Percentiles rank a stretch among this genome's conserved stretches.
Conservation (phyloP, 2,113 vertebrate genomes). For the Psettodes erumei region DNA sequence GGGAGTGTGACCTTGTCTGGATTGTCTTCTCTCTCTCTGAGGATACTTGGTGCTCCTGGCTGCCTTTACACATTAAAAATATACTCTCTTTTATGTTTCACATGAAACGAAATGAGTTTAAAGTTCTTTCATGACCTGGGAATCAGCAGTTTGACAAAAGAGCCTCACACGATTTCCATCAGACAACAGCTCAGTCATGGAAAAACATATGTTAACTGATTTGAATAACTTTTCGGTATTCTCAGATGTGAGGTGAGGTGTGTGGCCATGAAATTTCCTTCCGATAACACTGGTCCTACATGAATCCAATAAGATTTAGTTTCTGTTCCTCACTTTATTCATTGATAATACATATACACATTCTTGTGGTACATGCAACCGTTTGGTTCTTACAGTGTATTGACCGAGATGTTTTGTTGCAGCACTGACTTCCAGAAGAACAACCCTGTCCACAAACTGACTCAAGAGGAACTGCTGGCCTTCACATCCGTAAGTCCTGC, state of each 20-base stretch:
- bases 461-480: slow-evolving; percentile 92
- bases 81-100: not conserved
- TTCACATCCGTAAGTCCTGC: slow-evolving; percentile 90
- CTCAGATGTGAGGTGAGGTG: too few relatives aligned
- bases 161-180: too few relatives aligned
- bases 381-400: not conserved
- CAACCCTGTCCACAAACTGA: slow-evolving; percentile 94
- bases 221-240: too few relatives aligned
- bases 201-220: too few relatives aligned
- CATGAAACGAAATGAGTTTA: not conserved
- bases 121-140: not conserved
- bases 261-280: too few relatives aligned
- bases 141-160: too few relatives aligned
- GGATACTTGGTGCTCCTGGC: not conserved
- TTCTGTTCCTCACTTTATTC: too few relatives aligned
- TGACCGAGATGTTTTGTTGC: slow-evolving; percentile 58
- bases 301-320: too few relatives aligned
- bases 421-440: slow-evolving; percentile 95
- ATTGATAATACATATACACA: too few relatives aligned
- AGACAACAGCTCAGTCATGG: too few relatives aligned
- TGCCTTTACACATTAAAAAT: slow-evolving; percentile 3
- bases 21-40: not conserved
- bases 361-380: too few relatives aligned
- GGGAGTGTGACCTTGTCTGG: not conserved
- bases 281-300: too few relatives aligned